Conservation (phyloP, 2,113 vertebrate species). For the Glaucidium brasilianum region DNA sequence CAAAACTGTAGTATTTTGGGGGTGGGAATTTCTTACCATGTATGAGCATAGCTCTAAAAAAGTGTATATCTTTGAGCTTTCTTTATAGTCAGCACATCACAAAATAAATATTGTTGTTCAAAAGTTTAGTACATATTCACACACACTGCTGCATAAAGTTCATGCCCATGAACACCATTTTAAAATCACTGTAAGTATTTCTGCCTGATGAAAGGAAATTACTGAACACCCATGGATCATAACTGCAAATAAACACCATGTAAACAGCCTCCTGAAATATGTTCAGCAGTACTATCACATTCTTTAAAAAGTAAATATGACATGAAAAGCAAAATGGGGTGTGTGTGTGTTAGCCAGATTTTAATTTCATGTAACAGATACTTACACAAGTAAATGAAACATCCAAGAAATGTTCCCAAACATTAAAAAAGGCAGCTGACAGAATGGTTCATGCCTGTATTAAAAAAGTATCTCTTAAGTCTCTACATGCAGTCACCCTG, state of each 20-base stretch:
- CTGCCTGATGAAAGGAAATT: slow-evolving; percentile 4
- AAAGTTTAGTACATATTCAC: background rate
- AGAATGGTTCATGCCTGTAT: rapidly evolving
- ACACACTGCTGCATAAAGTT: background rate
- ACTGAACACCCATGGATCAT: background rate
- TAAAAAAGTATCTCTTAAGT: background rate
- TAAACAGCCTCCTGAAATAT: slow-evolving; percentile 2
- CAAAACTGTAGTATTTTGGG: background rate
- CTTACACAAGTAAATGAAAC: background rate
- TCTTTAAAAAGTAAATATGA: background rate
- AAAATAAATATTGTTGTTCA: background rate
- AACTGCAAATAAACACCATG: slow-evolving; percentile 24
- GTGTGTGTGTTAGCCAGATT: background rate
- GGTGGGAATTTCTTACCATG: background rate
- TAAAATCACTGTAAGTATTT: background rate
- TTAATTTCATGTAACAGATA: background rate
- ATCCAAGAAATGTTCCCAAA: background rate
- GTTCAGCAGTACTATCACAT: background rate
- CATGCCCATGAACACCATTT: background rate
- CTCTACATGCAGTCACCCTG: too few relatives aligned
- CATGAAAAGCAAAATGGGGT: background rate
- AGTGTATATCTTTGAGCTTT: background rate
- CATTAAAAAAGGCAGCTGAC: background rate
- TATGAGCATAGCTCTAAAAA: background rate
- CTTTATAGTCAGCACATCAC: background rate